phyloP scores from a whole-genome alignment of 1,140 invertebrate species.

The Brachionus manjavacas region DNA sequence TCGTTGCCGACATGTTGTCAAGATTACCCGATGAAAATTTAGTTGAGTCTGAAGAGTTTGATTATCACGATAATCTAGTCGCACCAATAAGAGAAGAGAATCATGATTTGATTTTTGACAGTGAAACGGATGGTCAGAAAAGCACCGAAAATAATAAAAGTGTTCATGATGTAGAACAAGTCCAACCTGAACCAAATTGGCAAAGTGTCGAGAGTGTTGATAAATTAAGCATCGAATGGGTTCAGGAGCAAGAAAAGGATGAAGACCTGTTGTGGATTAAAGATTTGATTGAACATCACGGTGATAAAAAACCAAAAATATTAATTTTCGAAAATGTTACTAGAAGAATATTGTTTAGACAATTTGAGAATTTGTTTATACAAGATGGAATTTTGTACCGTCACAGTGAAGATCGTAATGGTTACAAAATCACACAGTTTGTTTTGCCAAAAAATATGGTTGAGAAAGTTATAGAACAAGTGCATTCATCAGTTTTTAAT shows the following conservation, averaged over 20 bases:
- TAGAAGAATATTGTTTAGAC: slow-evolving; percentile 8
- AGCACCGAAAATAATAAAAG: not conserved
- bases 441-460: not conserved
- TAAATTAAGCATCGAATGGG: not conserved
- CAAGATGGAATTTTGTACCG: not conserved
- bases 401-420: not conserved
- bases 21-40: not conserved
- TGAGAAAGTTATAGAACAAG: not conserved
- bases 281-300: not conserved
- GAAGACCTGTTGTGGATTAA: not conserved
- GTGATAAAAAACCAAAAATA: slow-evolving; percentile 20
- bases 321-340: slow-evolving; percentile 14
- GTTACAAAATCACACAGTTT: not conserved
- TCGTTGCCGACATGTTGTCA: not conserved
- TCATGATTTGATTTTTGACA: not conserved
- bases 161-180: not conserved
- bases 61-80: not conserved
- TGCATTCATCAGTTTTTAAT: not conserved
- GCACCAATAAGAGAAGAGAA: not conserved
- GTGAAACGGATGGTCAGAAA: not conserved
- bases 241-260: not conserved
- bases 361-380: not conserved
- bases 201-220: not conserved
- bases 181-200: not conserved
- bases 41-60: not conserved